Evolutionary conservation across 1,140 invertebrate species (phyloP).

Genomic region (Bombus waltoni): DNA sequence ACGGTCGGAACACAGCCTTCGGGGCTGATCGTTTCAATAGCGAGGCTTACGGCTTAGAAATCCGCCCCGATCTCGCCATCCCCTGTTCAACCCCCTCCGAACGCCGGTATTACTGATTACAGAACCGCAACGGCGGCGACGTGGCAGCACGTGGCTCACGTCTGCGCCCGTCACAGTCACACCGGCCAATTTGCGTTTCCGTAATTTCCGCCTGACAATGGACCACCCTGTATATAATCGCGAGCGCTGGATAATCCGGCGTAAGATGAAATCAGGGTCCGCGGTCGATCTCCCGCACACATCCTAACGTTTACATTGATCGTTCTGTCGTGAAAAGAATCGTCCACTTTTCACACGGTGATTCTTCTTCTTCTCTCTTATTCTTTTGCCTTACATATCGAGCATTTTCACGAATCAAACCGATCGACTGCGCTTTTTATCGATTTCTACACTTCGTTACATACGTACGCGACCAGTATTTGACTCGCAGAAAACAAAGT

Average conservation of each 20-base stretch:
- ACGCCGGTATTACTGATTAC: conserved; percentile 80
- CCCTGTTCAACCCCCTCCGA: conserved; percentile 73
- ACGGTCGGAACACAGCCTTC: conserved; percentile 47
- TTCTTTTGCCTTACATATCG: not conserved
- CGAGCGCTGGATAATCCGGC: conserved; percentile 63
- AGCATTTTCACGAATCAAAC: too few species aligned
- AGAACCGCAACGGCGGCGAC: conserved; percentile 72
- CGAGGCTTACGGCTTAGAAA: conserved; percentile 67
- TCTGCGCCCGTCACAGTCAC: conserved; percentile 80
- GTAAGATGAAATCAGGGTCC: conserved; percentile 26
- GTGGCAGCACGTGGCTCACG: conserved; percentile 79
- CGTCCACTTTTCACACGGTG: conserved; percentile 1
- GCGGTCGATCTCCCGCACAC: conserved; percentile 42
- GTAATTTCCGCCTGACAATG: conserved; percentile 80
- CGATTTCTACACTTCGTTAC: too few species aligned
- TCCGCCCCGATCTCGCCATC: conserved; percentile 65
- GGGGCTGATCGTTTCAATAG: conserved; percentile 66
- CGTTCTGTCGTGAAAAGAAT: not conserved
- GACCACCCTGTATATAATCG: conserved; percentile 56
- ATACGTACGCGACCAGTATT: too few species aligned
- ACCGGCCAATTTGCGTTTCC: conserved; percentile 82
- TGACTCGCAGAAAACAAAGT: too few species aligned
- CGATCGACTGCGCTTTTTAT: too few species aligned
- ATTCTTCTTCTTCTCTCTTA: not conserved
- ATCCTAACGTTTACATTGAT: not conserved